These are phyloP conservation scores for Cheilosia variabilis DNA, from an alignment of 2,888 invertebrate genomes.

Conservation along the genomic window DNA sequence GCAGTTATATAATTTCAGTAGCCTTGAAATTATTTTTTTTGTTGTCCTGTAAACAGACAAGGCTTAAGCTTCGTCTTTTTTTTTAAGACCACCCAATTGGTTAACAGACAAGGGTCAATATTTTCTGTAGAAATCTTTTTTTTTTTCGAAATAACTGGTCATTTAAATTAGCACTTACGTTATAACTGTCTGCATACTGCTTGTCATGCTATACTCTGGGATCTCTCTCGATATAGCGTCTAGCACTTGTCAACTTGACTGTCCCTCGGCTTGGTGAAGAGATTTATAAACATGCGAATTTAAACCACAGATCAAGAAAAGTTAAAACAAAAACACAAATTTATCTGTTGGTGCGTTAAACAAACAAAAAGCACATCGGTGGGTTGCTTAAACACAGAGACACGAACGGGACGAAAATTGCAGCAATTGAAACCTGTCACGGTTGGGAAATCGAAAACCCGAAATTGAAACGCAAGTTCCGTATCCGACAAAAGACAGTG, in stretches of 20 bases:
- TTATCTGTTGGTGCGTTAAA: neutral
- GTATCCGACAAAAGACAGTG: constrained; percentile 25
- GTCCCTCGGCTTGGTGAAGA: constrained; percentile 35
- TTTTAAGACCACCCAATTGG: neutral
- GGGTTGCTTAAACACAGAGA: neutral
- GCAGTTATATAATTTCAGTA: constrained; percentile 42
- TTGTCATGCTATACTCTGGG: constrained; percentile 60
- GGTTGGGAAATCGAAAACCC: constrained; percentile 42
- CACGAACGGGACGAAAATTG: neutral
- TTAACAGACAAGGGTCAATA: neutral
- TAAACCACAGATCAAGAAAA: constrained; percentile 1
- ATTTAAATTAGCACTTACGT: constrained; percentile 66
- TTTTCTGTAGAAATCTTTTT: neutral
- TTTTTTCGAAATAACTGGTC: constrained; percentile 26
- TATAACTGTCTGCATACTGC: constrained; percentile 74
- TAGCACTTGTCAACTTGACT: constrained; percentile 31
- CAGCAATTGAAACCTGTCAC: constrained; percentile 15
- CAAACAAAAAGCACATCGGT: neutral
- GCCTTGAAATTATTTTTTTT: constrained; percentile 32
- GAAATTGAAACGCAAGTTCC: constrained; percentile 60
- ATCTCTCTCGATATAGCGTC: constrained; percentile 26
- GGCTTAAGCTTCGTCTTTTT: constrained; percentile 30
- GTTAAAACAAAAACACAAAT: constrained; percentile 33
- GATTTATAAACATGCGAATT: constrained; percentile 39
- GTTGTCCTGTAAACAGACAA: neutral